Percentiles rank a stretch among this genome's conserved stretches.
Evolutionary conservation across 2,888 invertebrate genomes (phyloP).

Genomic region (Phalangium opilio): DNA sequence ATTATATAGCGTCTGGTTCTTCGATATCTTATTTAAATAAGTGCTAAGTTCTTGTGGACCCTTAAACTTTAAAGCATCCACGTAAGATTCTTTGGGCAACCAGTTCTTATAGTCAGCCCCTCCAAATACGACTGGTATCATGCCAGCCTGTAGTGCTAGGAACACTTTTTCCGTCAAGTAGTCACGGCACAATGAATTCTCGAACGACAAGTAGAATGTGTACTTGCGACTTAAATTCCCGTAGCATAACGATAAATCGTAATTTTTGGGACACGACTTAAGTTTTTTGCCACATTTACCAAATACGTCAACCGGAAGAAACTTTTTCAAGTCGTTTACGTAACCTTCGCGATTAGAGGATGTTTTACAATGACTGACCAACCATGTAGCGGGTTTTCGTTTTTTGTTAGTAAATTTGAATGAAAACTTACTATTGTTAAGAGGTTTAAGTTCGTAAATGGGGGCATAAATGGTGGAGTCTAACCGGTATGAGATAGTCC

Average conservation of each 20-base stretch:
- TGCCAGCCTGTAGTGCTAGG: slow-evolving; percentile 7
- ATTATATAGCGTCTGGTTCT: slow-evolving; percentile 9
- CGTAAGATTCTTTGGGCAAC: slow-evolving; percentile 26
- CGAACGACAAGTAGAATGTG: slow-evolving; percentile 18
- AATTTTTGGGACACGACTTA: not conserved
- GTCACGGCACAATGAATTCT: slow-evolving; percentile 18
- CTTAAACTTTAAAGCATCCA: slow-evolving; percentile 23
- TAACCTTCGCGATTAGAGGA: slow-evolving; percentile 16
- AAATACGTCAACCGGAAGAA: slow-evolving; percentile 18
- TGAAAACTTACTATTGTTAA: not conserved
- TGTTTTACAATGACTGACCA: slow-evolving; percentile 21
- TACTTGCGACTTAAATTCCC: slow-evolving; percentile 11
- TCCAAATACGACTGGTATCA: slow-evolving; percentile 20
- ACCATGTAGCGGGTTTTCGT: slow-evolving; percentile 17
- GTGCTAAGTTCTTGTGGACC: slow-evolving; percentile 9
- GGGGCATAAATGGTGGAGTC: slow-evolving; percentile 9
- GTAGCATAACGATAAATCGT: slow-evolving; percentile 7
- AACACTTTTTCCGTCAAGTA: slow-evolving; percentile 20
- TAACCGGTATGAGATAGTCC: slow-evolving; percentile 14
- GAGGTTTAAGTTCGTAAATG: slow-evolving; percentile 1
- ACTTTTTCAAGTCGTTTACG: slow-evolving; percentile 12
- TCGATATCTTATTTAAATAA: slow-evolving; percentile 9
- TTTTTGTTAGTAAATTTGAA: slow-evolving; percentile 2
- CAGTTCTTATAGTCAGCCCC: slow-evolving; percentile 22
- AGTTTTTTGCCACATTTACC: slow-evolving; percentile 18